Conservation (phyloP, 2,888 invertebrate species). For the Tetragnatha montana region DNA sequence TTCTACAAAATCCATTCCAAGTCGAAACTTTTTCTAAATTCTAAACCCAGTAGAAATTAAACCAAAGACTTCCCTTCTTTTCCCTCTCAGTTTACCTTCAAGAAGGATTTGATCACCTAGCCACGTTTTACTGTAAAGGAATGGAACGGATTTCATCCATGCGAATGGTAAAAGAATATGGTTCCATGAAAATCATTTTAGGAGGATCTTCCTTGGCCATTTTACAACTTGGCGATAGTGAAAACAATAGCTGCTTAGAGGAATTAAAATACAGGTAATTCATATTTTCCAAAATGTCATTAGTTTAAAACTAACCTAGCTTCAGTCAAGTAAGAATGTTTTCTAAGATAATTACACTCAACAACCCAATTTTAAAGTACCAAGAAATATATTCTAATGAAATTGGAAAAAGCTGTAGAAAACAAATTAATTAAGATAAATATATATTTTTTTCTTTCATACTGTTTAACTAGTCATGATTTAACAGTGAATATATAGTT, state of each 20-base stretch:
- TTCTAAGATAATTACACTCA: too few relatives aligned
- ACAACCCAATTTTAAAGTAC: too few relatives aligned
- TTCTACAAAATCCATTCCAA: not conserved
- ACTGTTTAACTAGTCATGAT: too few relatives aligned
- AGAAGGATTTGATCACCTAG: slow-evolving; percentile 27
- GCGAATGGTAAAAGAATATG: not conserved
- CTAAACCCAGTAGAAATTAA: not conserved
- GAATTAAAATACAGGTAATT: slow-evolving; percentile 21
- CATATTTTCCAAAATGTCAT: not conserved
- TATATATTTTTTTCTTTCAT: too few relatives aligned
- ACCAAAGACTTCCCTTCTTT: not conserved
- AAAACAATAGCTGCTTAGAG: not conserved
- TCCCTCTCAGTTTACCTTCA: slow-evolving; percentile 31
- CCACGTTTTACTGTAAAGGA: slow-evolving; percentile 17
- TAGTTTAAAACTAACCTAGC: not conserved
- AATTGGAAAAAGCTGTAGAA: too few relatives aligned
- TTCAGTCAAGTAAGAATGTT: not conserved
- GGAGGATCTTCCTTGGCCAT: slow-evolving; percentile 43
- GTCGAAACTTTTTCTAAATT: not conserved
- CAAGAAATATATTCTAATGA: too few relatives aligned
- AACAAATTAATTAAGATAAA: too few relatives aligned
- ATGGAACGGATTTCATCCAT: slow-evolving; percentile 18
- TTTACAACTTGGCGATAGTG: slow-evolving; percentile 1
- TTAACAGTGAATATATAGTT: too few relatives aligned
- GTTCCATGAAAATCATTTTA: slow-evolving; percentile 28